Conservation (phyloP, 2,113 vertebrate species). For the Irena cyanogastra region DNA sequence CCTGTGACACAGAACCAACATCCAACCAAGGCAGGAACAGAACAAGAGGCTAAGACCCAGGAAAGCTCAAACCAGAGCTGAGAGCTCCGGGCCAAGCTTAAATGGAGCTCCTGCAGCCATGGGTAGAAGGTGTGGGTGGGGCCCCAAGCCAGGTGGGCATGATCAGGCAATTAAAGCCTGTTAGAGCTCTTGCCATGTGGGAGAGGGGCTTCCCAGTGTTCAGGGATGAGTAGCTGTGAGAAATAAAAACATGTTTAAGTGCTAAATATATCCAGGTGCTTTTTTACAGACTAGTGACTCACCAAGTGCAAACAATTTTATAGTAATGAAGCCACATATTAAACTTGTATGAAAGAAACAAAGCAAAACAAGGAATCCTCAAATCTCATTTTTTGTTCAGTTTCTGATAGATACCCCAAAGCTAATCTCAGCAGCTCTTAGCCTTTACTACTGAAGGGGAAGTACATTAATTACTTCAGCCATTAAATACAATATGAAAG, state of each 20-base stretch:
- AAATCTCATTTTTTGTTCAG: neutral
- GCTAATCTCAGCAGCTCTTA: neutral
- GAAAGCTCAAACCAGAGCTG: fast-evolving
- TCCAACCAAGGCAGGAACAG: fast-evolving
- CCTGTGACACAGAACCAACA: fast-evolving
- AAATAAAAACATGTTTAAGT: neutral
- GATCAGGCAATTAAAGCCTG: neutral
- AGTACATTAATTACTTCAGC: neutral
- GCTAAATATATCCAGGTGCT: neutral
- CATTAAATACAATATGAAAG: neutral
- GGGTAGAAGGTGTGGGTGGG: neutral
- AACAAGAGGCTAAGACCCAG: fast-evolving
- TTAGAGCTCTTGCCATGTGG: neutral
- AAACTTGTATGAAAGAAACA: neutral
- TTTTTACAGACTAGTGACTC: neutral
- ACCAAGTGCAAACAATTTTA: neutral
- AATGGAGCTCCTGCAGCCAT: neutral
- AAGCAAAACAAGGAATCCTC: neutral
- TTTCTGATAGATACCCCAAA: neutral
- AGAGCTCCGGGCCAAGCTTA: fast-evolving
- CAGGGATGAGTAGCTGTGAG: neutral
- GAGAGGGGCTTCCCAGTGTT: neutral
- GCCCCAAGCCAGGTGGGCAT: neutral
- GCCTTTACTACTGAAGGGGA: neutral
- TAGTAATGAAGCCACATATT: neutral